These are phyloP conservation scores for Gnatocerus cornutus DNA, from an alignment of 2,888 invertebrate species.

Conservation along the genomic window DNA sequence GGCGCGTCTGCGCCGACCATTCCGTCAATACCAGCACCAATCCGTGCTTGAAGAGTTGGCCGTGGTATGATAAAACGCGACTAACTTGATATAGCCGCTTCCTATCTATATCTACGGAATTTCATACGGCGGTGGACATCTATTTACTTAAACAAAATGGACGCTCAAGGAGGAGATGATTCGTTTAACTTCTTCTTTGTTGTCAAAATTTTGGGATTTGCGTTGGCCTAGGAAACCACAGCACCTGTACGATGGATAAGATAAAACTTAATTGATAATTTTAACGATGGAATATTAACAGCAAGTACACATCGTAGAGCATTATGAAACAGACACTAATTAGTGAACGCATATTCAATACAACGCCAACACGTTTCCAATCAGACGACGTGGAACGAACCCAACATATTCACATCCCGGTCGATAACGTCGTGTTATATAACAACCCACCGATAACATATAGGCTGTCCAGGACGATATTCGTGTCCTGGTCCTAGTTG, in stretches of 20 bases:
- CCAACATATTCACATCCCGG: conserved; percentile 30
- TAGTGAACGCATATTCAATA: conserved; percentile 45
- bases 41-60: conserved; percentile 59
- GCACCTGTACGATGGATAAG: conserved; percentile 45
- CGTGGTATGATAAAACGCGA: conserved; percentile 46
- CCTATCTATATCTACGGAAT: conserved; percentile 47
- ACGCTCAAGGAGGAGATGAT: conserved; percentile 27
- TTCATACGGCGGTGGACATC: conserved; percentile 44
- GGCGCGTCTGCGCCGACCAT: conserved; percentile 57
- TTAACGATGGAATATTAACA: conserved; percentile 45
- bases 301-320: conserved; percentile 41
- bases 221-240: conserved; percentile 35
- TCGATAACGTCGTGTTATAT: conserved; percentile 43
- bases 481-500: conserved; percentile 60
- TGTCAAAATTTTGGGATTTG: too few relatives aligned
- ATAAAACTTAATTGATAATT: conserved; percentile 45
- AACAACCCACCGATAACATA: conserved; percentile 40
- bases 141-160: conserved; percentile 49
- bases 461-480: conserved; percentile 43
- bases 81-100: conserved; percentile 49
- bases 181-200: too few relatives aligned
- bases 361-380: conserved; percentile 40
- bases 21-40: conserved; percentile 67
- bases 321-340: conserved; percentile 47
- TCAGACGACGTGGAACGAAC: conserved; percentile 39